These are phyloP conservation scores for Eudorcas thomsonii DNA, from an alignment of 2,113 vertebrate genomes.

Conservation along the genomic window DNA sequence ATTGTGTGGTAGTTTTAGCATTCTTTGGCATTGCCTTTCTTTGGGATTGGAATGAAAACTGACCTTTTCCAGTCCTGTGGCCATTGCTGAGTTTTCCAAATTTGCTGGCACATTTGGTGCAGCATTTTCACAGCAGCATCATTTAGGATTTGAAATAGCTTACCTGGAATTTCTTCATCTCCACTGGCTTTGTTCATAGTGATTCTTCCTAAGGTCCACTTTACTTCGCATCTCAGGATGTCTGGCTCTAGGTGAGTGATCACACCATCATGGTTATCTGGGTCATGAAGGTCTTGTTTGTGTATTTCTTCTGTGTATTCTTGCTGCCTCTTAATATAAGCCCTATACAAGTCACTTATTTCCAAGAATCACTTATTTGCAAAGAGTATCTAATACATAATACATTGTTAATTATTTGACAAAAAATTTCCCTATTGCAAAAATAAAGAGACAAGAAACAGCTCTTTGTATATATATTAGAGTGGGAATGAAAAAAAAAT, in stretches of 20 bases:
- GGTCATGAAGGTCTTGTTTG: neutral
- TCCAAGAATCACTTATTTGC: neutral
- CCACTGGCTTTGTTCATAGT: neutral
- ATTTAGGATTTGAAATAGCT: neutral
- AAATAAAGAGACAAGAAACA: neutral
- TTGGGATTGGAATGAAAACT: neutral
- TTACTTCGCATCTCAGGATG: neutral
- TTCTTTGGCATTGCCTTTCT: neutral
- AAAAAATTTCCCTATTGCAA: neutral
- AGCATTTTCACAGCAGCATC: neutral
- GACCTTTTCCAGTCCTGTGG: neutral
- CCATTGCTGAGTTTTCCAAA: neutral
- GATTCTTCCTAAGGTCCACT: neutral
- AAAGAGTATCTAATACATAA: neutral
- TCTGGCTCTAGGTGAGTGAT: neutral
- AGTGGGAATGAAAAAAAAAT: neutral
- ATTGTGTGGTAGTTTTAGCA: neutral
- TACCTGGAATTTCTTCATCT: neutral
- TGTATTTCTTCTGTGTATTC: neutral
- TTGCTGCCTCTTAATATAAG: neutral
- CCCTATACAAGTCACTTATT: neutral
- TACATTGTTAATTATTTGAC: neutral
- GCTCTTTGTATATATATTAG: neutral
- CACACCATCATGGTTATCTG: neutral
- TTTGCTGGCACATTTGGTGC: neutral